Percentiles rank a stretch among this genome's conserved stretches.
Evolutionary conservation across 2,113 vertebrate genomes (phyloP).

Genomic region (Thermophis baileyi): DNA sequence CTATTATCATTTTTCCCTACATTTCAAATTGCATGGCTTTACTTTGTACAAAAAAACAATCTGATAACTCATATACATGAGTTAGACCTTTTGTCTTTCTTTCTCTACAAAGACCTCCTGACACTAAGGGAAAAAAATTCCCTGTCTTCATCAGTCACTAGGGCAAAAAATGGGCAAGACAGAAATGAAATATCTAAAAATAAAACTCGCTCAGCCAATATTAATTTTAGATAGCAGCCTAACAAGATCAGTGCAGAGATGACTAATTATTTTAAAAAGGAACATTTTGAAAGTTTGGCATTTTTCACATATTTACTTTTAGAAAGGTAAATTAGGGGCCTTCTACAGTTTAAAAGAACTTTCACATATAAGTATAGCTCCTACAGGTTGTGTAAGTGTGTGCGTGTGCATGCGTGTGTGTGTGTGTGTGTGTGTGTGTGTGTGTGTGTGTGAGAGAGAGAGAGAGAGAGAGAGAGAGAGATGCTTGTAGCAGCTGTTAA

Average conservation of each 20-base stretch:
- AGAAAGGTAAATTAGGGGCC: too few species aligned
- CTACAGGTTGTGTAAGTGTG: too few species aligned
- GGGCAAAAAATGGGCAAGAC: slow-evolving; percentile 66
- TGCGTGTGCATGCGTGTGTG: too few species aligned
- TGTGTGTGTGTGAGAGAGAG: too few species aligned
- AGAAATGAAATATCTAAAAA: slow-evolving; percentile 63
- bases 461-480: background rate
- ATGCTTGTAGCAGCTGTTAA: slow-evolving; percentile 4
- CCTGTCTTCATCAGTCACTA: slow-evolving; percentile 59
- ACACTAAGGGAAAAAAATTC: slow-evolving; percentile 61
- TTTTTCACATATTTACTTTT: too few species aligned
- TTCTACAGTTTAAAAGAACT: too few species aligned
- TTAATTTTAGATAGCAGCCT: slow-evolving; percentile 68
- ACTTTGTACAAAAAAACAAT: slow-evolving; percentile 47
- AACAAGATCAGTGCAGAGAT: slow-evolving; percentile 32
- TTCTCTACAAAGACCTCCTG: slow-evolving; percentile 69
- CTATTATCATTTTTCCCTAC: slow-evolving; percentile 15
- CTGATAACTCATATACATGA: slow-evolving; percentile 55
- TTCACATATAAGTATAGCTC: too few species aligned
- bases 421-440: too few species aligned
- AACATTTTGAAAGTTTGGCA: too few species aligned
- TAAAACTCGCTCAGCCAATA: slow-evolving; percentile 72
- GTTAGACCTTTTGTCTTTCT: slow-evolving; percentile 53
- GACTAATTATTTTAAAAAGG: too few species aligned
- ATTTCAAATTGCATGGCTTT: slow-evolving; percentile 50